These are phyloP conservation scores for Troilus luridus DNA, from an alignment of 2,888 invertebrate genomes.

Conservation along the genomic window DNA sequence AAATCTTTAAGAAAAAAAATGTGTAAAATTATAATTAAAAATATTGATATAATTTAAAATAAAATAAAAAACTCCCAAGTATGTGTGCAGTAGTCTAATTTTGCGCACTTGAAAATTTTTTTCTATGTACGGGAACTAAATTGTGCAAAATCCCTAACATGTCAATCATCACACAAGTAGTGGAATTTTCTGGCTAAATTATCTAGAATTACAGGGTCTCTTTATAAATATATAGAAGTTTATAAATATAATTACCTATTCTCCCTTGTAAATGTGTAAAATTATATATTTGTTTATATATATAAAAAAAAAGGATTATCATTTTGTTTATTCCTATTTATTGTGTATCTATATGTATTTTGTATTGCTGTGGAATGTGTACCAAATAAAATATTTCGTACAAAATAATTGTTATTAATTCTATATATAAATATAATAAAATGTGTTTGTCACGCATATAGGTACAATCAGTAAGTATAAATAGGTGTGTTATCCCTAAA, in stretches of 20 bases:
- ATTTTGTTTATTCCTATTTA: constrained; percentile 26
- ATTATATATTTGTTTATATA: constrained; percentile 43
- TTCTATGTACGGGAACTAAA: neutral
- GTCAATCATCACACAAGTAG: constrained; percentile 55
- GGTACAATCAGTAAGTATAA: constrained; percentile 50
- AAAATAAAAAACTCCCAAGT: constrained; percentile 35
- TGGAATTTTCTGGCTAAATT: constrained; percentile 54
- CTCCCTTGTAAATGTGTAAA: constrained; percentile 39
- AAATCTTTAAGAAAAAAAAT: constrained; percentile 3
- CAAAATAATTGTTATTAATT: constrained; percentile 44
- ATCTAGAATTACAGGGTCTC: constrained; percentile 53
- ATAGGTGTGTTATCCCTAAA: constrained; percentile 50
- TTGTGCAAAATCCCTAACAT: constrained; percentile 51
- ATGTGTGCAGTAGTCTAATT: constrained; percentile 37
- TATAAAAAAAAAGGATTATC: neutral
- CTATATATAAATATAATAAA: constrained; percentile 42
- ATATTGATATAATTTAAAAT: constrained; percentile 1
- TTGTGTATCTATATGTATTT: constrained; percentile 46
- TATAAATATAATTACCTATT: constrained; percentile 8
- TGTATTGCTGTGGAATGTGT: constrained; percentile 36
- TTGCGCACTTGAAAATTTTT: neutral
- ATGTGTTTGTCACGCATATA: constrained; percentile 36
- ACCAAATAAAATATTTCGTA: constrained; percentile 46
- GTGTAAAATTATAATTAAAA: constrained; percentile 28
- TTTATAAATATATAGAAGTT: constrained; percentile 32